These are phyloP conservation scores for Campoplex capitator DNA, from an alignment of 2,888 invertebrate species.

Conservation along the genomic window DNA sequence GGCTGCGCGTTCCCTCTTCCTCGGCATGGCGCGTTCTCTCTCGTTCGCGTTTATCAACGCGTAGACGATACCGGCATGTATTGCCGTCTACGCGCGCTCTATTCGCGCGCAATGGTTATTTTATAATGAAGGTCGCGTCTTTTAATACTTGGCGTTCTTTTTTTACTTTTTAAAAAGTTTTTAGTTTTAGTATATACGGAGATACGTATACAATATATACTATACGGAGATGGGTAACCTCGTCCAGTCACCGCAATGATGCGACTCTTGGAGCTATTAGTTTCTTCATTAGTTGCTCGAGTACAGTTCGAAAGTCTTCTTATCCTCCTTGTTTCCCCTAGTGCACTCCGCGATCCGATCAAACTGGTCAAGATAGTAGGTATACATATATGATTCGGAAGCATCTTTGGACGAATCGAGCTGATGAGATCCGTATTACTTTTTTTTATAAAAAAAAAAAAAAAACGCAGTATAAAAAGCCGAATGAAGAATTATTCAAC, in stretches of 20 bases:
- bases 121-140: no score
- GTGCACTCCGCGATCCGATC: slow-evolving; percentile 61
- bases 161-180: no score
- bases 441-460: slow-evolving; percentile 14
- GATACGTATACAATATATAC: not conserved
- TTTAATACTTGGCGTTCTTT: no score
- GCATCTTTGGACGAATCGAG: slow-evolving; percentile 25
- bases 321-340: not conserved
- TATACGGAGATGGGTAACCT: not conserved
- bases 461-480: not conserved
- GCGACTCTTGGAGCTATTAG: slow-evolving; percentile 57
- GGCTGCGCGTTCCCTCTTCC: no score
- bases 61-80: no score
- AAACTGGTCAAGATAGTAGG: slow-evolving; percentile 34
- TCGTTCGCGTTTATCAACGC: no score
- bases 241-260: slow-evolving; percentile 7
- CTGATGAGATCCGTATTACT: slow-evolving; percentile 25
- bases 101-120: no score
- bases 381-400: not conserved
- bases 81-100: no score
- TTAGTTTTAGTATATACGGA: no score
- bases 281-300: slow-evolving; percentile 65
- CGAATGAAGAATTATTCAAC: not conserved
- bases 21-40: no score
- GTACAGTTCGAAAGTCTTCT: slow-evolving; percentile 11